Base-by-base conservation (phyloP, 2,888 invertebrate species). In the Oscheius sp. region DNA sequence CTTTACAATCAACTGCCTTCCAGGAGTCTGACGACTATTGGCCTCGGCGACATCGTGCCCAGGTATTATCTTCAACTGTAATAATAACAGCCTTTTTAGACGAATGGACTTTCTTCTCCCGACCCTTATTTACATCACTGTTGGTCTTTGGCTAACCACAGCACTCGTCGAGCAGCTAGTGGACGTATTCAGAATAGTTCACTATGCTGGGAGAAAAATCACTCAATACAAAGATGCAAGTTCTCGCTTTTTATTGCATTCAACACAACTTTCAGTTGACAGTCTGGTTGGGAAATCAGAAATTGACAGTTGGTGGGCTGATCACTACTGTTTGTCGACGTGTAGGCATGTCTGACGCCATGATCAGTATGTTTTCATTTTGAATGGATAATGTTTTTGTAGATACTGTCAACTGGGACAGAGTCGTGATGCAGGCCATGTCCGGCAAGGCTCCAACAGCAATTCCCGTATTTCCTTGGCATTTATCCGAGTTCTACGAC, bases 381-480 rank as follows among this genome's bases (percentile, higher is more conserved):
- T 60, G 1, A 21, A 21, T 29, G 65, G 11, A 11, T 9, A 13
- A 1, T 42, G 2, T 53, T 1, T 32, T 57, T 83, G 68, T 51
- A 82, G 87, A 80, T 62, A 83, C 84, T 70, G 86, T 87, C 58
- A 87, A 87, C 66, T 87, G 87, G 87, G 87, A 87, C 70, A 66
- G 78, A 37, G 86, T 86, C 29, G 78, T 86, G 51, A 79, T 83
- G 37, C 81, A 80, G 37, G 86, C 85, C 4, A 70, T 86, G 42
- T 59, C 79, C 29, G 86, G 86, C 37, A 77, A 76, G 21, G 75
- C 74, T 37, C 86, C 84, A 9, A 76, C 86, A 2, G 75, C 81
- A 4, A 74, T 87, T 13, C 87, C 87, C 13, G 85, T 87, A 35
- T 87, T 87, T 66, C 87, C 87, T 0, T 87, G 87, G 87, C 87